Conservation (phyloP, 2,888 invertebrate species). For the Sphinx pinastri region DNA sequence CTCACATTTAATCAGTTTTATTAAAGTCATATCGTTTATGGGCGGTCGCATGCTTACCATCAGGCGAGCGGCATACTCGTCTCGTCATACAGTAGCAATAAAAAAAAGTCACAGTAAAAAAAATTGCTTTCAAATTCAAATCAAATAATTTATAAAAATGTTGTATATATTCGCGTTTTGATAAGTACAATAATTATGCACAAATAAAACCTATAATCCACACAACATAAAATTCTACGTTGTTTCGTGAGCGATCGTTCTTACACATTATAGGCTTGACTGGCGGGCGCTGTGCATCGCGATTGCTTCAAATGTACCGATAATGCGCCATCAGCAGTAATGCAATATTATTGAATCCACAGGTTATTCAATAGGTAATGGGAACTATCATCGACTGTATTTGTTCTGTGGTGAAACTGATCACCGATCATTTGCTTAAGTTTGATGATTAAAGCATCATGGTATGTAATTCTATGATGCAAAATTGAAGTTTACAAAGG, state of each 20-base stretch:
- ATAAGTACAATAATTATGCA: too few relatives aligned
- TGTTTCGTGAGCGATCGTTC: neutral
- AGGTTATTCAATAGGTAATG: constrained; percentile 9
- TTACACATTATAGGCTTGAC: constrained; percentile 17
- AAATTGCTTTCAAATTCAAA: too few relatives aligned
- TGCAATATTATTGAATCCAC: constrained; percentile 17
- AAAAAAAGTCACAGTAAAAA: too few relatives aligned
- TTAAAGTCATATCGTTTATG: too few relatives aligned
- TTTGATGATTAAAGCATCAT: neutral
- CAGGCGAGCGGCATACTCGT: too few relatives aligned
- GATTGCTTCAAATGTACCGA: constrained; percentile 13
- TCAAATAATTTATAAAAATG: too few relatives aligned
- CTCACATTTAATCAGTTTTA: too few relatives aligned
- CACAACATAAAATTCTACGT: neutral
- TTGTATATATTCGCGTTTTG: too few relatives aligned
- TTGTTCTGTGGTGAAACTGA: constrained; percentile 10
- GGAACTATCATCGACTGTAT: neutral
- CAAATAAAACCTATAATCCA: too few relatives aligned
- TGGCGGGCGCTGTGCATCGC: constrained; percentile 10
- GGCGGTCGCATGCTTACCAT: too few relatives aligned
- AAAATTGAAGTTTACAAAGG: too few relatives aligned
- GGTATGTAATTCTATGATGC: neutral
- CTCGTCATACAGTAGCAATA: too few relatives aligned
- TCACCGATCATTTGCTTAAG: constrained; percentile 1
- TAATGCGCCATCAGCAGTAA: constrained; percentile 1